Base-by-base conservation (phyloP, 2,113 vertebrate species). In the Emydura subglobosa region DNA sequence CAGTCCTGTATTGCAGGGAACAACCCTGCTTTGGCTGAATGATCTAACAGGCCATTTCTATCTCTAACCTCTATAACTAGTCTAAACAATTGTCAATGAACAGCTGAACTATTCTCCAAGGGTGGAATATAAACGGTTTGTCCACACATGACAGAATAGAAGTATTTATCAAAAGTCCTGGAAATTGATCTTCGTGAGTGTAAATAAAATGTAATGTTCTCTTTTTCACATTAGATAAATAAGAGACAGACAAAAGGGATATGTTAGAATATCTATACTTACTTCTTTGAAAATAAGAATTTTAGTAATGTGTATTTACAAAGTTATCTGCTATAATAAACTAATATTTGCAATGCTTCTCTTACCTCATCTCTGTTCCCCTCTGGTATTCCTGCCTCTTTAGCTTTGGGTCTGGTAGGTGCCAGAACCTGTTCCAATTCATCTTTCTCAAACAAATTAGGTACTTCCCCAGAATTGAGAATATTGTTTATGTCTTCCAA, bases 401-500 rank as follows among this genome's bases (percentile, higher is more conserved):
- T 99, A 91, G 98, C 98, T 97, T 97, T 98, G 44, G 98, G 98
- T 50, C 98, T 98, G 2, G 98, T 98, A 76, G 98, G 98, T 80
- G 98, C 98, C 85, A 99, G 97, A 42, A 99, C 98, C 42, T 99
- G 97, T 78, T 98, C 98, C 96, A 99, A 97, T 68, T 98, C 98
- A 88, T 99, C 98, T 83, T 99, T 99, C 97, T 99, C 98, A 98
- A 99, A 99, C 31, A 99, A 97, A 94, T 98, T 98, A 65, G 98
- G 99, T 27, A 99, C 98, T 93, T 99, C 98, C 2, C 99, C 99
- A 8, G 98, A 99, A 96, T 98, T 98, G 87, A 99, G 97, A 97
- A 99, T 98, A 93, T 99, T 99, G 96, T 99, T 99, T 72, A 98
- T 97, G 49, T 99, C 98, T 98, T 99, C 99, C 65, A 99, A 97